A percentile compares a stretch with the other conserved stretches of the same genome.
phyloP scores from a whole-genome alignment of 2,797 vertebrate species.

The Calcarius lapponicus region DNA sequence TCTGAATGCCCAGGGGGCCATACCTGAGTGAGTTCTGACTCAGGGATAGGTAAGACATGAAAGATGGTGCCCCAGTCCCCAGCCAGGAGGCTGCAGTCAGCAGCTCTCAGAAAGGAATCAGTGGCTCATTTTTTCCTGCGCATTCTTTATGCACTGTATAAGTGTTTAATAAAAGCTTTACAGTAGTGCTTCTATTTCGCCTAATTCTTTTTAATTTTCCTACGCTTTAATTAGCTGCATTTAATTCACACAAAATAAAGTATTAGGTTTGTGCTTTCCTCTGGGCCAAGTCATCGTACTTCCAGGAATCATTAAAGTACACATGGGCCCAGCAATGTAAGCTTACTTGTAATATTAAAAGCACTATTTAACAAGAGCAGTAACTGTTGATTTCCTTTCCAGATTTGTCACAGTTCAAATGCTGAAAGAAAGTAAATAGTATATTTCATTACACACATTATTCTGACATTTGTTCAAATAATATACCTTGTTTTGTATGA shows the following conservation, averaged over 20 bases:
- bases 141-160: neutral
- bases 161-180: slow-evolving; percentile 43
- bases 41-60: neutral
- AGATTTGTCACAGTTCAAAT: slow-evolving; percentile 62
- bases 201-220: slow-evolving; percentile 60
- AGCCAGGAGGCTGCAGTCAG: neutral
- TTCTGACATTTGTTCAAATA: slow-evolving; percentile 67
- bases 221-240: slow-evolving; percentile 37
- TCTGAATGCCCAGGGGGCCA: neutral
- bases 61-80: neutral
- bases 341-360: slow-evolving; percentile 57
- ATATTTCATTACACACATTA: slow-evolving; percentile 47
- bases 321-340: slow-evolving; percentile 40
- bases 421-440: slow-evolving; percentile 38
- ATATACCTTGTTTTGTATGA: slow-evolving; percentile 37
- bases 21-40: neutral
- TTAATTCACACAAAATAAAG: slow-evolving; percentile 54
- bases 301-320: slow-evolving; percentile 61
- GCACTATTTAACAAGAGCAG: slow-evolving; percentile 54
- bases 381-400: slow-evolving; percentile 41
- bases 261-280: slow-evolving; percentile 43
- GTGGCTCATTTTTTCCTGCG: neutral
- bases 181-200: neutral
- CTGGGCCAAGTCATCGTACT: slow-evolving; percentile 42
- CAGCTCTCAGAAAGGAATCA: neutral